Evolutionary conservation across 2,888 invertebrate species (phyloP).

Genomic region (Dolichomitus sp.): DNA sequence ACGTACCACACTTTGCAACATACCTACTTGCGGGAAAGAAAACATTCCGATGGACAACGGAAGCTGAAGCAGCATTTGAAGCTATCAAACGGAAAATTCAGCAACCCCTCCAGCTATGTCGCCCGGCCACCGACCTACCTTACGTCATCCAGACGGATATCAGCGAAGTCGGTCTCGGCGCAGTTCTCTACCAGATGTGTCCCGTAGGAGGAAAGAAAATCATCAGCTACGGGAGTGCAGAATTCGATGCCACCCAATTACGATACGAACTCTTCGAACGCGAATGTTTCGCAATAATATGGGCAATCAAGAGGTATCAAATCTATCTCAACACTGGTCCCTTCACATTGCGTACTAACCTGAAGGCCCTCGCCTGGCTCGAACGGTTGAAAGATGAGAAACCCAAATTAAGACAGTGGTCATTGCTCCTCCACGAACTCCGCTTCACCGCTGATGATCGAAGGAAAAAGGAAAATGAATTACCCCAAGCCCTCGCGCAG

Average conservation of each 20-base stretch:
- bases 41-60: constrained; percentile 4
- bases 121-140: not conserved
- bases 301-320: not conserved
- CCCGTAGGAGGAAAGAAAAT: not conserved
- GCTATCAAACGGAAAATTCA: not conserved
- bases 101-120: not conserved
- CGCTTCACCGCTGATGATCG: constrained; percentile 62
- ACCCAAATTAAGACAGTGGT: constrained; percentile 69
- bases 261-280: not conserved
- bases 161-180: not conserved
- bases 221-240: constrained; percentile 6
- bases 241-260: not conserved
- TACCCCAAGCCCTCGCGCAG: constrained; percentile 66
- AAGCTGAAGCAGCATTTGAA: not conserved
- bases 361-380: constrained; percentile 67
- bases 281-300: not conserved
- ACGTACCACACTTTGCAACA: constrained; percentile 27
- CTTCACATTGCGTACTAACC: constrained; percentile 68
- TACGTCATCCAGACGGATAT: constrained; percentile 4
- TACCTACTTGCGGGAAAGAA: constrained; percentile 2
- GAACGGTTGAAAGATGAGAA: constrained; percentile 60
- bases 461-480: constrained; percentile 61
- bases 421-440: constrained; percentile 68
- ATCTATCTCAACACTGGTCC: constrained; percentile 66
- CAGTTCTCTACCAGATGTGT: not conserved